These are phyloP conservation scores for Drusus annulatus DNA, from an alignment of 1,140 invertebrate species.

Conservation along the genomic window DNA sequence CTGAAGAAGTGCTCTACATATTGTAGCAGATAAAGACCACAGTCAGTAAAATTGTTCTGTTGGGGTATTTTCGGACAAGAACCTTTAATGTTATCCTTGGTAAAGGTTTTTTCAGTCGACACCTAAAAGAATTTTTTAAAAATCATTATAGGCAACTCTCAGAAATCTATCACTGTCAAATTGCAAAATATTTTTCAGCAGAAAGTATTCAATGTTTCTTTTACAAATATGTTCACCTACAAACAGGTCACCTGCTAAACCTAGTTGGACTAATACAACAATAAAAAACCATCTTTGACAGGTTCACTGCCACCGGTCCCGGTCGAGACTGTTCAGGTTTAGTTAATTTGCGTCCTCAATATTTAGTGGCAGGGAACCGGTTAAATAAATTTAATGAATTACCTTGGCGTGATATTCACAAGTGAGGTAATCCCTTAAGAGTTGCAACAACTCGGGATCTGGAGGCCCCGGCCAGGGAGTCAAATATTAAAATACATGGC, in stretches of 20 bases:
- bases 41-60: conserved; percentile 97
- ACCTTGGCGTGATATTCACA: conserved; percentile 91
- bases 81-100: conserved; percentile 87
- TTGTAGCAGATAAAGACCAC: conserved; percentile 95
- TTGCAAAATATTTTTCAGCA: too few relatives aligned
- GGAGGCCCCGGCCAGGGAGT: conserved; percentile 89
- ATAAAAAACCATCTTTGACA: too few relatives aligned
- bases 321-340: too few relatives aligned
- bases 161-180: too few relatives aligned
- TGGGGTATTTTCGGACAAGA: conserved; percentile 92
- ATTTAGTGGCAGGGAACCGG: too few relatives aligned
- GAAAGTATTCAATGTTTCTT: too few relatives aligned
- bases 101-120: conserved; percentile 76
- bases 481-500: conserved; percentile 95
- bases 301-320: too few relatives aligned
- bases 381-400: conserved; percentile 48
- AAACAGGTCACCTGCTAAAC: too few relatives aligned
- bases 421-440: conserved; percentile 89
- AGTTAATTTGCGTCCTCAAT: too few relatives aligned
- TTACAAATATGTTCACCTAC: too few relatives aligned
- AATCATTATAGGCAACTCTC: background rate
- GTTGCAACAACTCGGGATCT: conserved; percentile 88
- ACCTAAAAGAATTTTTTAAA: conserved; percentile 61
- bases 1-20: conserved; percentile 97
- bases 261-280: too few relatives aligned